Evolutionary conservation across 2,113 vertebrate genomes (phyloP), one percentile per base, ranked within the genome.

Genomic region (Casuarius casuarius): DNA sequence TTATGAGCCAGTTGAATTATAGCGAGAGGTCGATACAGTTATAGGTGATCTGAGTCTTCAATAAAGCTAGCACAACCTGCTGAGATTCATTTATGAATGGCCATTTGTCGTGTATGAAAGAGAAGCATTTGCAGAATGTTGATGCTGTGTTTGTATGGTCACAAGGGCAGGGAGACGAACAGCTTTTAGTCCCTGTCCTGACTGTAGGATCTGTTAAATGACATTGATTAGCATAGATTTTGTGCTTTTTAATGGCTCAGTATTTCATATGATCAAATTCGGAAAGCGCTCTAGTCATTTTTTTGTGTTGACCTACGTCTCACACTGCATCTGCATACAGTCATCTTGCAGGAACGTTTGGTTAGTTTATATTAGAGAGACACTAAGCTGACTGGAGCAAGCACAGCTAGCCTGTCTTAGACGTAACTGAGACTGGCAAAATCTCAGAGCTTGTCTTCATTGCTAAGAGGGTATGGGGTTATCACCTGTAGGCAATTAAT

Each of bases 71-170:
- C 22, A 87, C 28, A 67, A 33, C n/a, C n/a, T 67, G 42, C 28
- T 82, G 91, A 87, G 73, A 70, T 51, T 96, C 35, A 56, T 91
- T 89, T 96, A 83, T n/a, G 84, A 85, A 77, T 35, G 12, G 54
- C 42, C 63, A 70, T 95, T 87, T 1, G 1, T 73, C 0, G 0
- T 88, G 54, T 46, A 62, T 61, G 74, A 95, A 91, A 89, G 61
- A 66, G 67, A 88, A 92, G 92, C 87, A 71, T 90, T 77, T 73
- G 82, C 70, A 63, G 74, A 80, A 35, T 92, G 74, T 62, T 87
- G 65, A 31, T 67, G 62, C 35, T 82, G 38, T 21, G 9, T 68
- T 90, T 48, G 31, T 28, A 12, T 42, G 51, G 31, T 28, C 54
- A 46, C 59, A 87, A 71, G 26, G 77, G 14, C 86, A 87, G 49